Evolutionary conservation across 2,888 invertebrate genomes (phyloP), one percentile per base, ranked within the genome.

Genomic region (Ectropis crepuscularia): DNA sequence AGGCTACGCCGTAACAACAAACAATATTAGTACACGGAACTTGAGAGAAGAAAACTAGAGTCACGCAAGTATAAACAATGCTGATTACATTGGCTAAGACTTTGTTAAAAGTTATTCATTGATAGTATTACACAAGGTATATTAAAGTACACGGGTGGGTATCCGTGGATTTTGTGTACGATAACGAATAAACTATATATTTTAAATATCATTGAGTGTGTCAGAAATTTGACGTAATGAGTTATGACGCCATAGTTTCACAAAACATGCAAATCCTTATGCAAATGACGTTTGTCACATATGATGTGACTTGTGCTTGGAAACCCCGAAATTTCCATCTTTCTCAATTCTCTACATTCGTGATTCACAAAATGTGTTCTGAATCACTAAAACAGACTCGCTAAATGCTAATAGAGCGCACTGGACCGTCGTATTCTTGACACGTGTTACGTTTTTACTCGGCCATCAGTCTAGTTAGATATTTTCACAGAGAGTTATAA

Each of bases 1-100:
- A 88, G 88, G 89, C 88, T 87, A 74, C 83, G 81, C 83, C 80
- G 83, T 73, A 80, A 83, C 80, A 36, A 81, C 43, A 48, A 57
- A 62, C 65, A 67, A 64, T 69, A 75, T 75, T 73, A 74, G 71
- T 71, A 68, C 69, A 68, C 71, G 70, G 61, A 68, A 46, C 43
- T 51, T 37, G n/a, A n/a, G 38, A 36, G 11, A 43, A 2, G 16
- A 16, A 53, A 16, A 16, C 16, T 10, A 9, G 28, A 47, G 28
- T 36, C 47, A 36, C 16, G 16, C 16, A 28, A 28, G 16, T 28
- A 28, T 28, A 2, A 28, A 28, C 16, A 28, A 28, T 28, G 16
- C 16, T 28, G 16, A 28, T 28, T 28, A 28, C 16, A 28, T 28
- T 28, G 16, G 16, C 16, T 28, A 2, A 28, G 16, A 28, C 4